Conservation (phyloP, 2,888 invertebrate genomes). For the Branchellion lobata region DNA sequence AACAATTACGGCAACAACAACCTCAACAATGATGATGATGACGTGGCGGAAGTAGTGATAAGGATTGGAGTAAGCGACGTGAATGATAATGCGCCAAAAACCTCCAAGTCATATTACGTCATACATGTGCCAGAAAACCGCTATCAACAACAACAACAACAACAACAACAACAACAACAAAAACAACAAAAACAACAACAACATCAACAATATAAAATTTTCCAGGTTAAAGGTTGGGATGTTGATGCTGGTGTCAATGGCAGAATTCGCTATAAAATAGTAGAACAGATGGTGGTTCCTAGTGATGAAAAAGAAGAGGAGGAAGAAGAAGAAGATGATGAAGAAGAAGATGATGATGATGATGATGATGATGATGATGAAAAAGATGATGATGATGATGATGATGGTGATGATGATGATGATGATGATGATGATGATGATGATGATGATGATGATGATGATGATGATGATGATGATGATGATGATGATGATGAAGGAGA, state of each 20-base stretch:
- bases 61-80: conserved; percentile 18
- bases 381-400: conserved; percentile 27
- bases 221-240: no score
- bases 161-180: no score
- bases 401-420: conserved; percentile 27
- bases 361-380: conserved; percentile 27
- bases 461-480: conserved; percentile 45
- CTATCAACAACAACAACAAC: no score
- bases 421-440: conserved; percentile 27
- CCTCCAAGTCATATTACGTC: no score
- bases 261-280: background rate
- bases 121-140: no score
- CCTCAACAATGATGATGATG: background rate
- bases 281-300: background rate
- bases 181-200: no score
- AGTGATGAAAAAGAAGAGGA: conserved; percentile 1
- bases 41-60: background rate
- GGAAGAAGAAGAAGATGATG: conserved; percentile 3
- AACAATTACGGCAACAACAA: background rate
- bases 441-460: conserved; percentile 41
- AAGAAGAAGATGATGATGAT: conserved; percentile 4
- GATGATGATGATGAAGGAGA: conserved; percentile 45
- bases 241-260: no score
- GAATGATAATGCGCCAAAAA: conserved; percentile 34
- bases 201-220: no score